Percentiles rank a stretch among this genome's conserved stretches.
Evolutionary conservation across 30 jellyfish, hydroid and myxozoan species (phyloP).

Genomic region (Aurelia aurita complex sp. Pacific): DNA sequence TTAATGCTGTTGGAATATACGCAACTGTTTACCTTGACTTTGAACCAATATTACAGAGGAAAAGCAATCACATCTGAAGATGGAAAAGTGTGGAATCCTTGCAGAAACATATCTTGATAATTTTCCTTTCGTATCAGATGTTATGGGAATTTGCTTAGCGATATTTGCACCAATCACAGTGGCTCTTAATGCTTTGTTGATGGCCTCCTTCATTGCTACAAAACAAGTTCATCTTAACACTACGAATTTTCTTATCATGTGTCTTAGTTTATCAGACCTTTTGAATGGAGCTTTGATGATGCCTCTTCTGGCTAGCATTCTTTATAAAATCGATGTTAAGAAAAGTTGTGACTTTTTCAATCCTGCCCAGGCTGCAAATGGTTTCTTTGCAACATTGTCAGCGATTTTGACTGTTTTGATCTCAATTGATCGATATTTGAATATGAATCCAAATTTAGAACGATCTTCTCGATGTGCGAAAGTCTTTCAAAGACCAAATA

Average conservation of each 20-base stretch:
- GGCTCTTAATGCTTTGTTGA: not conserved
- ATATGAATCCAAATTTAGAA: conserved; percentile 4
- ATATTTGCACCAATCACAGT: not conserved
- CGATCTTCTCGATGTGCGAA: not conserved
- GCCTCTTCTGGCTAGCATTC: not conserved
- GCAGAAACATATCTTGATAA: no score
- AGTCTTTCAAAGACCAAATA: not conserved
- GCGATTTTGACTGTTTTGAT: not conserved
- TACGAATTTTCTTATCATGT: not conserved
- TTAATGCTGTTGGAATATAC: no score
- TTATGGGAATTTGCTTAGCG: not conserved
- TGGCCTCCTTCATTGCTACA: conserved; percentile 11
- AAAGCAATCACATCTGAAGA: no score
- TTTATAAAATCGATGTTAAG: no score
- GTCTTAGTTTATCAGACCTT: not conserved
- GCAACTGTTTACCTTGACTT: no score
- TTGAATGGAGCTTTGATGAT: not conserved
- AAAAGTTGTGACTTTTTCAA: not conserved
- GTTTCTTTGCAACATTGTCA: no score
- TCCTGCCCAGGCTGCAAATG: not conserved
- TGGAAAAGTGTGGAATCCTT: no score
- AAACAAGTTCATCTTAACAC: not conserved
- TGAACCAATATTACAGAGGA: no score
- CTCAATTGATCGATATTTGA: conserved; percentile 1
- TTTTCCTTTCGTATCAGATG: no score